These are phyloP conservation scores for Hydrolagus affinis DNA, from an alignment of 2,113 vertebrate genomes.

Conservation along the genomic window DNA sequence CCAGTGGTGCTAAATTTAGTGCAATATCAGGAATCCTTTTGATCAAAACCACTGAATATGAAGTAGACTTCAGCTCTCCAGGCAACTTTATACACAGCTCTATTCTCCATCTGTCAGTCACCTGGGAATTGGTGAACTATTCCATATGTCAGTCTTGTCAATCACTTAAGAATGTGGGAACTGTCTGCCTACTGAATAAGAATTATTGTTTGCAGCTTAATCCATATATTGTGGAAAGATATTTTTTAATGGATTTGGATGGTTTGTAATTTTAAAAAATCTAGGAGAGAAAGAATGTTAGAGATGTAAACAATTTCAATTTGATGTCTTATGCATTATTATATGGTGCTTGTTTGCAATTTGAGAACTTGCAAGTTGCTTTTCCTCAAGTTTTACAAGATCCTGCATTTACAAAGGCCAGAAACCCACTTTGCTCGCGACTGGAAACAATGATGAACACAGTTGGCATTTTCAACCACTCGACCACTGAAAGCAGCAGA, in stretches of 20 bases:
- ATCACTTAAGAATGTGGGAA: slow-evolving; percentile 91
- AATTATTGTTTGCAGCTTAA: slow-evolving; percentile 73
- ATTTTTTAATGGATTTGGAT: not conserved
- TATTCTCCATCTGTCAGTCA: slow-evolving; percentile 88
- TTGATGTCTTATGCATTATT: not conserved
- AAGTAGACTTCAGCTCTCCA: slow-evolving; percentile 82
- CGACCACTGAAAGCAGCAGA: not conserved
- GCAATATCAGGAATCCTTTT: slow-evolving; percentile 87
- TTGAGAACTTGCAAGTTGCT: not conserved
- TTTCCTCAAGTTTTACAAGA: not conserved
- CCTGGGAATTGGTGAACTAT: slow-evolving; percentile 99
- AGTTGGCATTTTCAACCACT: not conserved
- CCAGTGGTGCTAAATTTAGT: slow-evolving; percentile 95
- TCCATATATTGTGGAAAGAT: slow-evolving; percentile 51
- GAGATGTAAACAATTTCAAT: not conserved
- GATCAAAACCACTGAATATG: slow-evolving; percentile 86
- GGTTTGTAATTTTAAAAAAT: not conserved
- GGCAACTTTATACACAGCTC: slow-evolving; percentile 85
- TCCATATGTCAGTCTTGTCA: slow-evolving; percentile 99
- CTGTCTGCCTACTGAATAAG: slow-evolving; percentile 70
- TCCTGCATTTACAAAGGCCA: not conserved
- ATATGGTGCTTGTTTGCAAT: not conserved
- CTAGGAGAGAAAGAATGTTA: not conserved
- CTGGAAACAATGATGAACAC: not conserved
- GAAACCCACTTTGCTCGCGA: not conserved